Evolutionary conservation across 2,797 vertebrate genomes (phyloP).

Genomic region (Phoeniculus purpureus): DNA sequence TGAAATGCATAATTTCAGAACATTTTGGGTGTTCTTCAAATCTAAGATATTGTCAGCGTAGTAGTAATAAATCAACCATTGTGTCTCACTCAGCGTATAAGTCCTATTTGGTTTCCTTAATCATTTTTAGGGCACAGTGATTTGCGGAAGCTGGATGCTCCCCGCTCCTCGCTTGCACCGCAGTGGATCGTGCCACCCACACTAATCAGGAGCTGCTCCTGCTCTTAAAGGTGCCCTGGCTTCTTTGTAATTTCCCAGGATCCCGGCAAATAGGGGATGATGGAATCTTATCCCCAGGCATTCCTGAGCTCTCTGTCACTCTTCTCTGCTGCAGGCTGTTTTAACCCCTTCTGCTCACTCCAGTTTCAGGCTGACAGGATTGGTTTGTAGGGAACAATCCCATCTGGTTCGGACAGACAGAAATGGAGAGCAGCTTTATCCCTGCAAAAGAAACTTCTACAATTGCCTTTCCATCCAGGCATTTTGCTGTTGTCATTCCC

Average conservation of each 20-base stretch:
- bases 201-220: conserved; percentile 18
- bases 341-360: background rate
- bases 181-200: conserved; percentile 61
- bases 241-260: background rate
- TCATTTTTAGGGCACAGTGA: background rate
- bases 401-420: background rate
- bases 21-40: background rate
- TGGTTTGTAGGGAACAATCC: background rate
- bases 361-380: background rate
- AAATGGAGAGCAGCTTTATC: background rate
- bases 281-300: background rate
- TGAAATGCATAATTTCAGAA: background rate
- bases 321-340: background rate
- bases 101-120: background rate
- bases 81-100: too few relatives aligned
- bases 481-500: background rate
- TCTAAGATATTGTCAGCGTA: background rate
- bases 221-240: conserved; percentile 14
- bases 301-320: background rate
- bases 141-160: background rate
- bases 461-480: background rate
- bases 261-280: background rate
- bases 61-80: background rate
- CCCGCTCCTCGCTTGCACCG: background rate
- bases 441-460: background rate